phyloP scores from a whole-genome alignment of 2,888 invertebrate genomes.

The Melieria crassipennis region DNA sequence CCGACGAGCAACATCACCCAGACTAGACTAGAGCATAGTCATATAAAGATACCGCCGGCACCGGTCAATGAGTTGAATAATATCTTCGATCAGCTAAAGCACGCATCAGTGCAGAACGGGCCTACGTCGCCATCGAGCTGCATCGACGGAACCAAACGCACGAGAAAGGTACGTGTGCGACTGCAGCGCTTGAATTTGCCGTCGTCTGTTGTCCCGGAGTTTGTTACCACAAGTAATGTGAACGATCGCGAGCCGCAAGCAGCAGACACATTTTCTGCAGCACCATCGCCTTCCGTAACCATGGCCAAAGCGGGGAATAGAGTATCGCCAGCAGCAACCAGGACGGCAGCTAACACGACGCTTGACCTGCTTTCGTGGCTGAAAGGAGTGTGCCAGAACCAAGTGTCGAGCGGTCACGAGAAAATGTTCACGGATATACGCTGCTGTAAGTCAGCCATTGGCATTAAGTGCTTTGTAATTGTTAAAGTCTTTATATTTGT shows the following conservation, averaged over 20 bases:
- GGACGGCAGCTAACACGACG: background rate
- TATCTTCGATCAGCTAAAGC: constrained; percentile 37
- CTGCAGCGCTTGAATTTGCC: constrained; percentile 33
- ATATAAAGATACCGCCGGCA: constrained; percentile 21
- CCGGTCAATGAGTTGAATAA: constrained; percentile 37
- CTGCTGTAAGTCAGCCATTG: constrained; percentile 41
- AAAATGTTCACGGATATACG: constrained; percentile 38
- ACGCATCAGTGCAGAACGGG: constrained; percentile 1
- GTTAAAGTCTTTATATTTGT: background rate
- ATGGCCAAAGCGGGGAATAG: background rate
- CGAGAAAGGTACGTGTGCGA: constrained; percentile 37
- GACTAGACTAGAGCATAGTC: constrained; percentile 14
- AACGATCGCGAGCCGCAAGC: background rate
- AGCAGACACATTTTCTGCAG: background rate
- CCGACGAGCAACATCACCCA: constrained; percentile 4
- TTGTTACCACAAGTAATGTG: background rate
- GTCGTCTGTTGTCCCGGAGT: no score
- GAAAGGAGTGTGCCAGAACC: constrained; percentile 34
- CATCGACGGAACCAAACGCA: background rate
- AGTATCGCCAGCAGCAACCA: background rate
- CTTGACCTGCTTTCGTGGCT: constrained; percentile 44
- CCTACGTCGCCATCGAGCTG: background rate
- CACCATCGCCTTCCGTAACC: background rate
- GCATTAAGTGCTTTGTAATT: background rate
- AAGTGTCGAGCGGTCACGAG: background rate